Percentiles rank a stretch among this genome's conserved stretches.
Evolutionary conservation across 1,140 invertebrate species (phyloP).

Genomic region (Pseudachorutes palmiensis): DNA sequence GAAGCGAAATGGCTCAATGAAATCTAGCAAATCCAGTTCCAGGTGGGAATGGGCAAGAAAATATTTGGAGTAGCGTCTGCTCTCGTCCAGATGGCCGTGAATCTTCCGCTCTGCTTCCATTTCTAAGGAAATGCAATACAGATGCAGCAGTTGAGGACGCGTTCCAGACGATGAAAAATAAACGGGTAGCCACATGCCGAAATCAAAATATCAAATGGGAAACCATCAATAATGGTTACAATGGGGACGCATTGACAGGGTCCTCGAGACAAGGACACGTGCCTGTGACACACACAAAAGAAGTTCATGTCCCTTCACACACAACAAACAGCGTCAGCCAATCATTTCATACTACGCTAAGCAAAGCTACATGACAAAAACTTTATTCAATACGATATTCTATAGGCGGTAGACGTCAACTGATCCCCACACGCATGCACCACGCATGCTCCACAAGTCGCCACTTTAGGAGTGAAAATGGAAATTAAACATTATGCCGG

Average conservation of each 20-base stretch:
- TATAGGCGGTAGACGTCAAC: no score
- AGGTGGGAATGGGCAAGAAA: not conserved
- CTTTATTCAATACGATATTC: no score
- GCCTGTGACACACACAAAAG: not conserved
- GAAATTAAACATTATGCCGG: no score
- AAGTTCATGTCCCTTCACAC: no score
- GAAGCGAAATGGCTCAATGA: no score
- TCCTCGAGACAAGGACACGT: not conserved
- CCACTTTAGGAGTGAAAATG: no score
- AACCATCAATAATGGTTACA: conserved; percentile 11
- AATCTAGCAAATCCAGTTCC: not conserved
- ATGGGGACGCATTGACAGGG: not conserved
- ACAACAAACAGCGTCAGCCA: no score
- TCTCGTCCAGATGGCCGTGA: not conserved
- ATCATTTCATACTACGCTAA: no score
- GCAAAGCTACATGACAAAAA: no score
- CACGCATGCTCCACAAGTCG: no score
- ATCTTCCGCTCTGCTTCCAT: conserved; percentile 1
- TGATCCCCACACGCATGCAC: no score
- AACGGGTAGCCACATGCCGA: not conserved
- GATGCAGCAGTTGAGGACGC: not conserved
- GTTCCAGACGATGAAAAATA: not conserved
- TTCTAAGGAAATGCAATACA: not conserved
- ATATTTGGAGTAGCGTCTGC: not conserved
- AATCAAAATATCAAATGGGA: conserved; percentile 1